A percentile compares a stretch with the other conserved stretches of the same genome.
Conservation (phyloP, 2,888 invertebrate species). For the Brachypterus glaber region DNA sequence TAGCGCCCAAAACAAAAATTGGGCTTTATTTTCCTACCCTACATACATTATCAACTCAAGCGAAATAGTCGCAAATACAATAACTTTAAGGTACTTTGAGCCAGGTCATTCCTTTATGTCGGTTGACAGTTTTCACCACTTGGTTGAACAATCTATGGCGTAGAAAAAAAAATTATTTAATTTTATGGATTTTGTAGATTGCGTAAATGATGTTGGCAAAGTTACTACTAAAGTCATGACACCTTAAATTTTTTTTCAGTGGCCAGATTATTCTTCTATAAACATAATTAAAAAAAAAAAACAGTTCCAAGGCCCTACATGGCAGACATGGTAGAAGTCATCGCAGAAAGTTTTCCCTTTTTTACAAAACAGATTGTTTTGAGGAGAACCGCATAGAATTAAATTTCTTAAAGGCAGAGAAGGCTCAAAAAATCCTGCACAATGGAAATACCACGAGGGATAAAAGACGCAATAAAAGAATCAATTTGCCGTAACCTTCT, state of each 20-base stretch:
- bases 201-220: conserved; percentile 15
- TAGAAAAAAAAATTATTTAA: conserved; percentile 14
- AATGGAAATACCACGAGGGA: too few species aligned
- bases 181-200: conserved; percentile 13
- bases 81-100: conserved; percentile 7
- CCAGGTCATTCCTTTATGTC: conserved; percentile 18
- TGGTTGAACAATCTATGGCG: conserved; percentile 15
- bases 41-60: conserved; percentile 17
- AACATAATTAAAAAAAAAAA: too few species aligned
- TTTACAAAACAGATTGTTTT: too few species aligned
- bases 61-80: conserved; percentile 7
- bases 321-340: too few species aligned
- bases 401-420: too few species aligned
- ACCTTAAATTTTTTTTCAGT: conserved; percentile 12
- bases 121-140: conserved; percentile 17
- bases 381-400: too few species aligned
- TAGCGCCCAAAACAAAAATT: conserved; percentile 17
- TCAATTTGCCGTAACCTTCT: too few species aligned
- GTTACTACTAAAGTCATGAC: conserved; percentile 14
- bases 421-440: too few species aligned
- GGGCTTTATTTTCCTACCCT: conserved; percentile 15
- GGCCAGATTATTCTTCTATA: too few species aligned
- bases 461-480: too few species aligned
- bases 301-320: too few species aligned
- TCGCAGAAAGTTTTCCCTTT: too few species aligned